Percentiles rank a stretch among this genome's conserved stretches.
These are phyloP conservation scores for Palythoa grandiflora DNA, from an alignment of 92 coral and sea anemone species.

Conservation along the genomic window DNA sequence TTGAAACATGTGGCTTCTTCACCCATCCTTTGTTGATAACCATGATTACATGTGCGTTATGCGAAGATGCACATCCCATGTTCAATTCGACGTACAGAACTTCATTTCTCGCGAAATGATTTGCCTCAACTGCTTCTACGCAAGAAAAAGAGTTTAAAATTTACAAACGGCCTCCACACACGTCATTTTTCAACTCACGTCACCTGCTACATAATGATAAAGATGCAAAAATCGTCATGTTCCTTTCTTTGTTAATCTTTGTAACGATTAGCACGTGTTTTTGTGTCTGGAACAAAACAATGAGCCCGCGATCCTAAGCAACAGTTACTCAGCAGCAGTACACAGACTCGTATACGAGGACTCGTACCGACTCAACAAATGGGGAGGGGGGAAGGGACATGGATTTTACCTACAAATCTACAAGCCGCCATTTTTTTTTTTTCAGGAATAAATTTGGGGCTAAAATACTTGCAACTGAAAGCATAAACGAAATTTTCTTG, in stretches of 20 bases:
- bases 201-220: too few relatives aligned
- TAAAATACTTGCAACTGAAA: too few relatives aligned
- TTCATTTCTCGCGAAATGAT: background rate
- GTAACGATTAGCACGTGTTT: background rate
- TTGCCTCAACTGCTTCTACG: too few relatives aligned
- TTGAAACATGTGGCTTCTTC: background rate
- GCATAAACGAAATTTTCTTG: too few relatives aligned
- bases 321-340: conserved; percentile 6
- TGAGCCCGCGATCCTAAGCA: conserved; percentile 44
- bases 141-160: too few relatives aligned
- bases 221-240: too few relatives aligned
- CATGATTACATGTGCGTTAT: conserved; percentile 18
- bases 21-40: conserved; percentile 40
- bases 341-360: too few relatives aligned
- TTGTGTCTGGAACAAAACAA: conserved; percentile 36
- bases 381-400: too few relatives aligned
- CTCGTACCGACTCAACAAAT: background rate
- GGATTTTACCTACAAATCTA: too few relatives aligned
- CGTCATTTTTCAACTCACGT: background rate
- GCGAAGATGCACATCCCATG: conserved; percentile 29
- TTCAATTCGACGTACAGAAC: background rate
- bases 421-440: too few relatives aligned
- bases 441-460: too few relatives aligned
- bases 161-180: background rate
- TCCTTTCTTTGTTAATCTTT: background rate